These are phyloP conservation scores for Berghia stephanieae DNA, from an alignment of 1,140 invertebrate genomes.

Conservation along the genomic window DNA sequence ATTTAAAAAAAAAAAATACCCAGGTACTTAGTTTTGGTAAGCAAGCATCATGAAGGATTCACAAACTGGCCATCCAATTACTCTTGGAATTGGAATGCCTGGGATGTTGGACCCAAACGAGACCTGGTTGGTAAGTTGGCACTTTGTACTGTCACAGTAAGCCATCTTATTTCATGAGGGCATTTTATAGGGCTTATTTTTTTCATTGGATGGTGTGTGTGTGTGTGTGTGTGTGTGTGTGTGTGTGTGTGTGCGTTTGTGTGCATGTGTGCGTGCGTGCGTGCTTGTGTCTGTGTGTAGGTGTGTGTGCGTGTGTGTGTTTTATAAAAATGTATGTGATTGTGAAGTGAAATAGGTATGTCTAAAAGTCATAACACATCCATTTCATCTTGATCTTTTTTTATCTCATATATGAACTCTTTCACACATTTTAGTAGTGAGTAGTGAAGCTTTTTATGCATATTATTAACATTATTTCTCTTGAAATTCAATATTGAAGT, in stretches of 20 bases:
- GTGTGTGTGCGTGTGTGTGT: too few species aligned
- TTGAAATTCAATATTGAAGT: too few species aligned
- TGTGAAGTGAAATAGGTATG: neutral
- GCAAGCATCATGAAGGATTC: conserved; percentile 64
- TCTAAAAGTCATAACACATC: too few species aligned
- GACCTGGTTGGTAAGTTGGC: conserved; percentile 68
- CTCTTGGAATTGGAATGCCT: conserved; percentile 65
- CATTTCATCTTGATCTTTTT: too few species aligned
- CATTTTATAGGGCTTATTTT: neutral
- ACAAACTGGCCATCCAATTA: conserved; percentile 62
- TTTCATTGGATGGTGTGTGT: too few species aligned
- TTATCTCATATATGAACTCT: too few species aligned
- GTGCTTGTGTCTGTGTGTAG: too few species aligned
- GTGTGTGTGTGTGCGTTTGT: neutral
- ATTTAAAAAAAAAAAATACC: too few species aligned
- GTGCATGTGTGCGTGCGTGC: neutral
- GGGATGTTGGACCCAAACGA: conserved; percentile 61
- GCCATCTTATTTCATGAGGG: neutral
- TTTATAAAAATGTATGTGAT: neutral
- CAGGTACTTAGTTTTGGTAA: conserved; percentile 60
- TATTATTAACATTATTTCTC: too few species aligned
- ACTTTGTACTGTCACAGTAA: neutral
- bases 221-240: neutral
- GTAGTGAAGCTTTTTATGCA: too few species aligned
- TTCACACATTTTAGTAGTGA: too few species aligned